Base-by-base conservation (phyloP, 2,888 invertebrate species). In the Uropetala carovei region DNA sequence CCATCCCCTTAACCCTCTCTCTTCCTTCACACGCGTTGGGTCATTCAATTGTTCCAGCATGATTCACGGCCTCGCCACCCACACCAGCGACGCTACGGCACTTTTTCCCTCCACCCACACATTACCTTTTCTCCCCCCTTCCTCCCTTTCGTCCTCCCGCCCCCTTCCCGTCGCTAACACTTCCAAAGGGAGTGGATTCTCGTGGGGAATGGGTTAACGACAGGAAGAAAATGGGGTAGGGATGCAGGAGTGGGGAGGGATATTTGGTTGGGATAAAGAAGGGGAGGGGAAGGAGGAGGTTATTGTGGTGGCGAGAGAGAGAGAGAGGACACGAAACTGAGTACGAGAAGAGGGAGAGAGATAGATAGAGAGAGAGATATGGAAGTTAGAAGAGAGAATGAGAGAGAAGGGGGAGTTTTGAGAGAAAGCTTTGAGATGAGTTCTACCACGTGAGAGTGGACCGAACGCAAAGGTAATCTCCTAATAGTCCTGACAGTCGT, bases 51-150 rank as follows among this genome's bases (percentile, higher is more conserved):
- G 68, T 68, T 68, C 68, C 22, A 22, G 18, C 68, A 68, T 68
- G 68, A 68, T 68, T 68, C 68, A 68, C 68, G 68, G 68, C 68
- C 68, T 68, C 68, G 18, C n/a, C 68, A n/a, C 68, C 68, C n/a
- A 18, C 13, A 22, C n/a, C 22, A 13, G 22, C 7, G 18, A 22
- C 68, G 68, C 68, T 5, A 68, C 68, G n/a, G 22, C 43, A 68
- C 68, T 22, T 18, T n/a, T 22, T 68, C 68, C 18, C 22, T 10
- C 11, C 68, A 18, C 68, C 68, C 22, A 11, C 68, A 18, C 18
- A 68, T 68, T 68, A 68, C 68, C 18, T 18, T 68, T 68, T 68
- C 68, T 18, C 68, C n/a, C 64, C n/a, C n/a, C n/a, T n/a, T n/a
- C n/a, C n/a, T n/a, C n/a, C n/a, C n/a, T n/a, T n/a, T n/a, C 64